Evolutionary conservation across 2,888 invertebrate genomes (phyloP).

Genomic region (Calliscelio sp.): DNA sequence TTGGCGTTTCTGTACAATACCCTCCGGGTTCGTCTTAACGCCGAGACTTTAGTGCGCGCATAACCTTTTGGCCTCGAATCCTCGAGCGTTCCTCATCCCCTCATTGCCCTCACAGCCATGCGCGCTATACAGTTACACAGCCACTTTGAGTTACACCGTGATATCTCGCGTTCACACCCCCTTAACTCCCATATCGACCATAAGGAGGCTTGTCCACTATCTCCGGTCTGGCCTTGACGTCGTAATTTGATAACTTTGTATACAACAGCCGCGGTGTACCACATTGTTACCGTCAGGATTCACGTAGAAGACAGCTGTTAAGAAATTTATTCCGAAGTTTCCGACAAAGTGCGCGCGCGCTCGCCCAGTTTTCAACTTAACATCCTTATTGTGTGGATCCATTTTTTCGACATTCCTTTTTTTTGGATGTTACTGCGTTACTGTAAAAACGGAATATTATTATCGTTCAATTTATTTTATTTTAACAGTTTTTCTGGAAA

Average conservation of each 20-base stretch:
- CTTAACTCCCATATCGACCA: slow-evolving; percentile 70
- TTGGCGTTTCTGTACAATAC: slow-evolving; percentile 78
- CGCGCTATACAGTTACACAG: slow-evolving; percentile 67
- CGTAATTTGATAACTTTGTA: slow-evolving; percentile 74
- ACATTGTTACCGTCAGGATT: slow-evolving; percentile 69
- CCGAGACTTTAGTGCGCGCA: slow-evolving; percentile 63
- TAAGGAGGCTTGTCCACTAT: slow-evolving; percentile 72
- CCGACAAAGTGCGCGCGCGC: slow-evolving; percentile 37
- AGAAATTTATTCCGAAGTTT: slow-evolving; percentile 68
- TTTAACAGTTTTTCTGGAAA: no score
- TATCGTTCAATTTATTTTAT: no score
- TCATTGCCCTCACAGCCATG: slow-evolving; percentile 29
- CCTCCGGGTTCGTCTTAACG: slow-evolving; percentile 75
- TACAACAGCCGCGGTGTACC: slow-evolving; percentile 66
- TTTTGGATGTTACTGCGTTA: no score
- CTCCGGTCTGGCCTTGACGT: slow-evolving; percentile 73
- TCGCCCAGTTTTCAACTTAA: slow-evolving; percentile 47
- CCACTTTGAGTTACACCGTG: slow-evolving; percentile 71
- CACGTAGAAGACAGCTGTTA: slow-evolving; percentile 67
- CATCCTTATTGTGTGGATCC: slow-evolving; percentile 11
- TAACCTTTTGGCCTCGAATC: slow-evolving; percentile 68
- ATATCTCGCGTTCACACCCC: slow-evolving; percentile 68
- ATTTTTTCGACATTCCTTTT: no score
- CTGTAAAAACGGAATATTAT: no score
- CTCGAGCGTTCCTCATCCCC: slow-evolving; percentile 10